A percentile compares a stretch with the other conserved stretches of the same genome.
These are phyloP conservation scores for Cactoblastis cactorum DNA, from an alignment of 2,888 invertebrate species.

Conservation along the genomic window DNA sequence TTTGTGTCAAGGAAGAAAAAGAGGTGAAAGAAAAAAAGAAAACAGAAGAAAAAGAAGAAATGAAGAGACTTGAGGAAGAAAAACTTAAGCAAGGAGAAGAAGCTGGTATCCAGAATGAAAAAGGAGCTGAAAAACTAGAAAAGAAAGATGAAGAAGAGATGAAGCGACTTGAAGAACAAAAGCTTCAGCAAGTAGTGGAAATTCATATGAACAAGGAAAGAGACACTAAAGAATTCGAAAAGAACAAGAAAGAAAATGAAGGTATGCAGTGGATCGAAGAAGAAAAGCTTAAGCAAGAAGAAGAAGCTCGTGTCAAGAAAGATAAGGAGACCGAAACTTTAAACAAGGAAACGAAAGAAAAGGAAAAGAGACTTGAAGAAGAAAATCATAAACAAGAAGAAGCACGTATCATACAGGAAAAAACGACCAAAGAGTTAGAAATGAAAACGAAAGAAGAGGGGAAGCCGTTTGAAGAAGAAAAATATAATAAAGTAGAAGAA, in stretches of 20 bases:
- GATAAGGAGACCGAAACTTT: conserved; percentile 17
- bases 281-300: conserved; percentile 15
- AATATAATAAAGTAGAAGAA: conserved; percentile 18
- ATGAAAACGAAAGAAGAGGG: conserved; percentile 9
- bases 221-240: conserved; percentile 5
- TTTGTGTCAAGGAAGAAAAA: not conserved
- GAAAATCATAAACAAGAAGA: conserved; percentile 2
- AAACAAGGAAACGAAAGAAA: too few relatives aligned
- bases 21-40: not conserved
- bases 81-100: conserved; percentile 23
- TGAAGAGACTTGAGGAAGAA: conserved; percentile 17
- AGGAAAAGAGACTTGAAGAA: conserved; percentile 23
- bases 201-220: conserved; percentile 20
- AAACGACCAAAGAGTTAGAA: conserved; percentile 2
- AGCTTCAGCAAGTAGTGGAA: not conserved
- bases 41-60: conserved; percentile 16
- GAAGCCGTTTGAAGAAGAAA: conserved; percentile 18
- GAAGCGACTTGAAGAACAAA: conserved; percentile 17
- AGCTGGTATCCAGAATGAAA: conserved; percentile 11
- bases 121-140: conserved; percentile 41
- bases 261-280: not conserved
- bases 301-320: not conserved
- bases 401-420: not conserved
- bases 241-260: conserved; percentile 22
- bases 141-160: conserved; percentile 14